Evolutionary conservation across 2,888 invertebrate species (phyloP).

Genomic region (Netelia fuscicornis): DNA sequence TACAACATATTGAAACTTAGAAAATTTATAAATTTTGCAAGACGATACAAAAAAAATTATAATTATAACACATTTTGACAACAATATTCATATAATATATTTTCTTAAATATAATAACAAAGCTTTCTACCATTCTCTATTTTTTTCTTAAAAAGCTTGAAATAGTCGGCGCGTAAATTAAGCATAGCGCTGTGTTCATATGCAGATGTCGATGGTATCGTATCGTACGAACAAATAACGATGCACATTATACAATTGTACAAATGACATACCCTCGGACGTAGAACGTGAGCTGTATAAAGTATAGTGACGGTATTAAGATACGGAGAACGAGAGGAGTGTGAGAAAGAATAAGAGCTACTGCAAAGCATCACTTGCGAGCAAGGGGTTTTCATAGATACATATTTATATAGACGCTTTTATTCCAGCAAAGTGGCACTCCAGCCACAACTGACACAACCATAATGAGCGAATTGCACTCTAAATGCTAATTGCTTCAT

Average conservation of each 20-base stretch:
- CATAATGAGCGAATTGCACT: slow-evolving; percentile 73
- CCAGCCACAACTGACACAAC: slow-evolving; percentile 19
- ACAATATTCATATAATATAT: neutral
- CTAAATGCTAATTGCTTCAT: slow-evolving; percentile 79
- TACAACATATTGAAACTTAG: too few relatives aligned
- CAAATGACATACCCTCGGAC: neutral
- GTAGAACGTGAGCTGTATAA: slow-evolving; percentile 2
- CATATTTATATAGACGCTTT: slow-evolving; percentile 12
- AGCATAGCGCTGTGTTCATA: neutral
- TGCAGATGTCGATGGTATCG: neutral
- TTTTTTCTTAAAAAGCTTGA: neutral
- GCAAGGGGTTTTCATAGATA: slow-evolving; percentile 12
- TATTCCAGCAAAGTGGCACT: slow-evolving; percentile 44
- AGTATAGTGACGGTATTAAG: slow-evolving; percentile 9
- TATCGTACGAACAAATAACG: neutral
- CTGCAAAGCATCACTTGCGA: slow-evolving; percentile 23
- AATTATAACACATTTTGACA: neutral
- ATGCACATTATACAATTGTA: neutral
- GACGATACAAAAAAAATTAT: too few relatives aligned
- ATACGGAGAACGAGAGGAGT: neutral
- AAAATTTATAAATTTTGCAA: too few relatives aligned
- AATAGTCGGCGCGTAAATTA: neutral
- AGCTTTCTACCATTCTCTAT: neutral
- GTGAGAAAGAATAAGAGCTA: slow-evolving; percentile 13
- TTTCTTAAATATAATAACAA: neutral